Evolutionary conservation across 2,113 vertebrate genomes (phyloP), one percentile per base, ranked within the genome.

Genomic region (Brachyhypopomus occidentalis): DNA sequence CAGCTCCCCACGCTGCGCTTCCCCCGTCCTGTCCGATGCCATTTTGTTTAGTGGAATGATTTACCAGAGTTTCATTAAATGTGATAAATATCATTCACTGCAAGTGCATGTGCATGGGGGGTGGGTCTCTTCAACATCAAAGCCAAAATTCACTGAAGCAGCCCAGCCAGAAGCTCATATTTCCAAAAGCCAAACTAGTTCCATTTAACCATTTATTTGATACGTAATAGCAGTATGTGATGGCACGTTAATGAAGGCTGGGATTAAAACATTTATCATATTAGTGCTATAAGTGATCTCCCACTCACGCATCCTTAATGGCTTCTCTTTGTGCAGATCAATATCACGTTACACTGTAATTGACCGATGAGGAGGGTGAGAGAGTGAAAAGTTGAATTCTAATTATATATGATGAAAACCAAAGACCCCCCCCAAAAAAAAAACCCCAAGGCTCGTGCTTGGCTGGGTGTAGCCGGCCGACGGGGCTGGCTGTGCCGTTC

Each of bases 181-280:
- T 88, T 89, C 82, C 85, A 86, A 89, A 88, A 91, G 92, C 88
- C 92, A 92, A 88, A 91, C 81, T 73, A 59, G 84, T 90, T 94
- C 87, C 92, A 91, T 91, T 88, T 84, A 78, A 90, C 91, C 91
- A 92, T 94, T 92, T 93, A 93, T 93, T 93, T 87, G 84, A 78
- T 87, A 88, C 90, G 87, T 91, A 91, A 93, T 93, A 89, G 87
- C 89, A 79, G 89, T 55, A 84, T 88, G 84, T 88, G 86, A 92
- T 92, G 91, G 91, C 89, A 82, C 92, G 91, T 92, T 93, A 94
- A 93, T 92, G 91, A 89, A 93, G 90, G 63, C 80, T 83, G 19
- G 88, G 87, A 94, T 93, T 93, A 92, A 93, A 93, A 92, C 94
- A 94, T 94, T 94, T 91, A 93, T 94, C 92, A 94, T 89, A 94